These are phyloP conservation scores for Drosophila putrida DNA, from an alignment of 2,888 invertebrate species.

Conservation along the genomic window DNA sequence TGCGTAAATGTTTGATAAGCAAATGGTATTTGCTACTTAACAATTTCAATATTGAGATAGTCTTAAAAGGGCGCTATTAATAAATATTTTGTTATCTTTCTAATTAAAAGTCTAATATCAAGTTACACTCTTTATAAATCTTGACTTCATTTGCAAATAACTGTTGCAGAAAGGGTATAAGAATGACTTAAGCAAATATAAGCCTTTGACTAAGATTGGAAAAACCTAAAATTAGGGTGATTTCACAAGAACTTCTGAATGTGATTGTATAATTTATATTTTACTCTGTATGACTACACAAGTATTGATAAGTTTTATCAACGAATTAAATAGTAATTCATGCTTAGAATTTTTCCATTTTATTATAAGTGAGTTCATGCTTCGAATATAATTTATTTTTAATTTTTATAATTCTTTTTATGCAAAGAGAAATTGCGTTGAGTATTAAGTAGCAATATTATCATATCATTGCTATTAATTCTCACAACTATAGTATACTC, in stretches of 20 bases:
- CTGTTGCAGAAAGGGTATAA: too few relatives aligned
- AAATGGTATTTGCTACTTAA: background rate
- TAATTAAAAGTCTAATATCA: background rate
- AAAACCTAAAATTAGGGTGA: background rate
- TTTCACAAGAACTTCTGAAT: background rate
- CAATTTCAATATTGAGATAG: constrained; percentile 9
- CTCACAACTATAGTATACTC: too few relatives aligned
- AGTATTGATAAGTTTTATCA: constrained; percentile 1
- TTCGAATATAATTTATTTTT: background rate
- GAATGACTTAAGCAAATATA: too few relatives aligned
- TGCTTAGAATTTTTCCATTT: background rate
- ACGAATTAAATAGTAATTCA: background rate
- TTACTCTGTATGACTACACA: background rate
- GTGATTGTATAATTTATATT: background rate
- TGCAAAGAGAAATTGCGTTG: too few relatives aligned
- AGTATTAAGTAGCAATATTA: too few relatives aligned
- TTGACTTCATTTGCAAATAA: too few relatives aligned
- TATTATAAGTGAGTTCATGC: background rate
- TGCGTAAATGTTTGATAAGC: constrained; percentile 1
- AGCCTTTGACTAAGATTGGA: too few relatives aligned
- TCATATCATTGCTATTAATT: too few relatives aligned
- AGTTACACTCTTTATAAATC: too few relatives aligned
- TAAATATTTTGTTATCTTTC: background rate
- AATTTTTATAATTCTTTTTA: too few relatives aligned
- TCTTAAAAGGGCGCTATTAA: background rate